These are phyloP conservation scores for Camptogramma bilineatum DNA, from an alignment of 2,888 invertebrate species.

Conservation along the genomic window DNA sequence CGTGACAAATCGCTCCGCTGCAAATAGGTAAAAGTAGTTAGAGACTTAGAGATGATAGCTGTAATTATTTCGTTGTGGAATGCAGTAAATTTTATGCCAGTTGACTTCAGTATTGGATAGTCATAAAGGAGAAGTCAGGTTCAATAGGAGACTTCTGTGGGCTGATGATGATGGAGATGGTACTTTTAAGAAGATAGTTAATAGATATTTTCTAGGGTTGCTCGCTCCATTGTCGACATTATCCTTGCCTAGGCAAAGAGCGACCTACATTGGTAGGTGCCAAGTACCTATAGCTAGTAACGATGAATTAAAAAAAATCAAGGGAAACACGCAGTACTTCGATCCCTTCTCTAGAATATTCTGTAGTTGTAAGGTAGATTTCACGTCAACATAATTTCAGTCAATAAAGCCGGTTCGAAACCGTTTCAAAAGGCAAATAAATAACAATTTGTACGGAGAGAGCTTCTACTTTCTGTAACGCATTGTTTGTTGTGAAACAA, in stretches of 20 bases:
- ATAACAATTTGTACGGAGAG: constrained; percentile 65
- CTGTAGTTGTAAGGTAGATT: background rate
- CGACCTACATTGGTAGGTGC: no score
- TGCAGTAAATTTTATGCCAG: background rate
- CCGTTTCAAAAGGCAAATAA: constrained; percentile 60
- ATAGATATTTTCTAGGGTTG: no score
- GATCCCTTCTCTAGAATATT: background rate
- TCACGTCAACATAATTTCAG: constrained; percentile 19
- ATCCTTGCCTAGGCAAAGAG: no score
- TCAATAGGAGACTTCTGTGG: no score
- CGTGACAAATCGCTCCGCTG: constrained; percentile 40
- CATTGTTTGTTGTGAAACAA: constrained; percentile 30
- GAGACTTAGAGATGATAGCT: background rate
- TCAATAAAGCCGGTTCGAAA: constrained; percentile 46
- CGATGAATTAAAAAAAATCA: no score
- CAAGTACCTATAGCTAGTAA: no score
- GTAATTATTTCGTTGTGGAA: background rate
- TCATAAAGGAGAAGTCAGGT: no score
- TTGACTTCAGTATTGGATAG: no score
- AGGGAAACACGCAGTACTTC: no score
- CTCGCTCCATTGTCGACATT: no score
- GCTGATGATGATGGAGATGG: no score
- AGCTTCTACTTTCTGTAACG: constrained; percentile 46
- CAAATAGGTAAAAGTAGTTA: constrained; percentile 13
- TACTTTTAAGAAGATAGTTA: no score